Evolutionary conservation across 2,797 vertebrate species (phyloP).

Genomic region (Sparus aurata): DNA sequence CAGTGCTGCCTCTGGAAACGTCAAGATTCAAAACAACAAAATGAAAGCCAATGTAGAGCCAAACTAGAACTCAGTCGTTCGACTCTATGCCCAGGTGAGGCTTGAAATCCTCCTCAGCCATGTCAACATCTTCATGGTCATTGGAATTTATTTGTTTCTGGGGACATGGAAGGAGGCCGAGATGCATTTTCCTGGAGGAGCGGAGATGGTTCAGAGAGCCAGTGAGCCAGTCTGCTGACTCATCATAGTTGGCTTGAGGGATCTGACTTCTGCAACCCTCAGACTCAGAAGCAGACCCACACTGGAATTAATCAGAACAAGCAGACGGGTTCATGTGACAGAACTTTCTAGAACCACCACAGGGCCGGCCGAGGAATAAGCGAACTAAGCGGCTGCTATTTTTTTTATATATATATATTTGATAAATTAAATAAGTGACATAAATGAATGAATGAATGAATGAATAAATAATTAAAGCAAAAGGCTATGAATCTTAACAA

Average conservation of each 20-base stretch:
- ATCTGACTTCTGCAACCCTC: constrained; percentile 26
- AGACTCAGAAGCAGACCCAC: background rate
- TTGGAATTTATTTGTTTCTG: constrained; percentile 33
- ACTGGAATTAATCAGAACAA: background rate
- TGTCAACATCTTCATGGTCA: constrained; percentile 31
- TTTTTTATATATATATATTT: too few relatives aligned
- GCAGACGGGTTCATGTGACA: constrained; percentile 8
- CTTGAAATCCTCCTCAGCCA: background rate
- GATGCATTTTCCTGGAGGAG: constrained; percentile 7
- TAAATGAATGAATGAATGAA: too few relatives aligned
- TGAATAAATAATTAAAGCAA: too few relatives aligned
- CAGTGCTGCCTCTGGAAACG: background rate
- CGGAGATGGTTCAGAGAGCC: constrained; percentile 25
- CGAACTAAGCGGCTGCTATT: too few relatives aligned
- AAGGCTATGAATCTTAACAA: too few relatives aligned
- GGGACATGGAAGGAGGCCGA: background rate
- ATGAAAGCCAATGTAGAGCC: constrained; percentile 14
- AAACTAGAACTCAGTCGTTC: background rate
- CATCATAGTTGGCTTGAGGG: constrained; percentile 27
- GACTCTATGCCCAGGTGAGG: background rate
- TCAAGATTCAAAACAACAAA: background rate
- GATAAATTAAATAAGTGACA: too few relatives aligned
- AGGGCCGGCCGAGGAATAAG: too few relatives aligned
- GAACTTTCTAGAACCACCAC: constrained; percentile 23
- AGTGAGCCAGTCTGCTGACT: constrained; percentile 19